These are phyloP conservation scores for Lepidochitona cinerea DNA, from an alignment of 2,888 invertebrate genomes.

Conservation along the genomic window DNA sequence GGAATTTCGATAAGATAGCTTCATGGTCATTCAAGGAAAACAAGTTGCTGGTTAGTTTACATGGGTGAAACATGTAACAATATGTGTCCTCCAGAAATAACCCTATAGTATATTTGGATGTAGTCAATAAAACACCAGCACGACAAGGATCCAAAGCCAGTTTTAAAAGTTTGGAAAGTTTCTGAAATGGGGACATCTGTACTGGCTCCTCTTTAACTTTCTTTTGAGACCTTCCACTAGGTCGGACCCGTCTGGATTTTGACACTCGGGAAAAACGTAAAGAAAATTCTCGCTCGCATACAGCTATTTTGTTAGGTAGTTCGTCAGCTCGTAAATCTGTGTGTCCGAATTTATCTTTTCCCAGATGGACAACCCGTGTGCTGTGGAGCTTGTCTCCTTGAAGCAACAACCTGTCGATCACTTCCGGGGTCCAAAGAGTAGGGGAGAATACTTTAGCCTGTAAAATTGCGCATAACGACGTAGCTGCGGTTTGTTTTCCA, in stretches of 20 bases:
- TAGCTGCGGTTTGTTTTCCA: not conserved
- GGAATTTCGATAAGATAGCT: not conserved
- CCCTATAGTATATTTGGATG: not conserved
- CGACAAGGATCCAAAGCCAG: not conserved
- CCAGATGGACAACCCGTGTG: not conserved
- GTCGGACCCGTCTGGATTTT: not conserved
- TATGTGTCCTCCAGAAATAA: not conserved
- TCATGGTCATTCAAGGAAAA: not conserved
- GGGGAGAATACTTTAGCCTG: not conserved
- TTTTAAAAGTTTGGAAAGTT: not conserved
- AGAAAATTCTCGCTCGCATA: not conserved
- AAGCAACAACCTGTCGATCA: not conserved
- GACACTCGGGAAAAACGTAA: not conserved
- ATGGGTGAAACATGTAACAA: not conserved
- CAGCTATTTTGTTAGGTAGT: not conserved
- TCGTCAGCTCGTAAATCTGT: not conserved
- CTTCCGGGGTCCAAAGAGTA: not conserved
- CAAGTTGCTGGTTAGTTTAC: not conserved
- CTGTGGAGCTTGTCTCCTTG: constrained; percentile 1
- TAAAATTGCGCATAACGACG: not conserved
- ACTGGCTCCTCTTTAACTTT: not conserved
- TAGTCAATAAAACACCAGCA: not conserved
- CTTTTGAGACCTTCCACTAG: not conserved
- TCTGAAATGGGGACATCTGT: not conserved
- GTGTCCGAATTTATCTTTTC: not conserved